Percentiles rank a stretch among this genome's conserved stretches.
These are phyloP conservation scores for Eriosoma lanigerum DNA, from an alignment of 1,140 invertebrate genomes.

Conservation along the genomic window DNA sequence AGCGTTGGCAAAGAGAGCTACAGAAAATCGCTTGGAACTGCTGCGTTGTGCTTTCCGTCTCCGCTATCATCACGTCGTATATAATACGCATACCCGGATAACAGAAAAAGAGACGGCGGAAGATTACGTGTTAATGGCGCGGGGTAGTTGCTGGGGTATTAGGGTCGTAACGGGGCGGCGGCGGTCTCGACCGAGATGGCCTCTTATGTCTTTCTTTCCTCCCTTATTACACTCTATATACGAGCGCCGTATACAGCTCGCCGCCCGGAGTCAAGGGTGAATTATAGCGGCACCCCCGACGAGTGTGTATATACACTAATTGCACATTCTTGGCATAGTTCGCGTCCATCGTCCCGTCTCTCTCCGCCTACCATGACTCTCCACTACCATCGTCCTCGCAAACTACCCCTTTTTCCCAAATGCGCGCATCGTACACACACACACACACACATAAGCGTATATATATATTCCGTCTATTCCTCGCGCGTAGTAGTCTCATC, in stretches of 20 bases:
- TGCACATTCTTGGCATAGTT: constrained; percentile 57
- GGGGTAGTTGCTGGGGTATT: constrained; percentile 22
- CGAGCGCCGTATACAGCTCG: constrained; percentile 7
- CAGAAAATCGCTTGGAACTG: constrained; percentile 38
- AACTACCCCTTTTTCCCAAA: constrained; percentile 8
- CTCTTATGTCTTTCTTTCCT: constrained; percentile 51
- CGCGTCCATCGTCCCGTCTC: constrained; percentile 32
- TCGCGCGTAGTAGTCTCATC: constrained; percentile 45
- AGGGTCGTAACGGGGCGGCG: neutral
- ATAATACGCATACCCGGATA: too few relatives aligned
- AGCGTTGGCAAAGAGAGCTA: constrained; percentile 19
- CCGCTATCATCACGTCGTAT: neutral
- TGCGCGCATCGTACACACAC: neutral
- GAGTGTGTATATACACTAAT: constrained; percentile 54
- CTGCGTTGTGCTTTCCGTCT: neutral
- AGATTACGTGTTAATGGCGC: constrained; percentile 47
- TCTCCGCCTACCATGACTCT: neutral
- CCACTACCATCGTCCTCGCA: too few relatives aligned
- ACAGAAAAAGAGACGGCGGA: constrained; percentile 38
- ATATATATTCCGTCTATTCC: constrained; percentile 42
- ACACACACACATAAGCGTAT: neutral
- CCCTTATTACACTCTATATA: constrained; percentile 33
- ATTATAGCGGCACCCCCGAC: constrained; percentile 52
- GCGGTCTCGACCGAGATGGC: constrained; percentile 47
- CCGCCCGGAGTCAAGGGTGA: constrained; percentile 51